A percentile compares a stretch with the other conserved stretches of the same genome.
Evolutionary conservation across 2,797 vertebrate genomes (phyloP).

Genomic region (Falco naumanni): DNA sequence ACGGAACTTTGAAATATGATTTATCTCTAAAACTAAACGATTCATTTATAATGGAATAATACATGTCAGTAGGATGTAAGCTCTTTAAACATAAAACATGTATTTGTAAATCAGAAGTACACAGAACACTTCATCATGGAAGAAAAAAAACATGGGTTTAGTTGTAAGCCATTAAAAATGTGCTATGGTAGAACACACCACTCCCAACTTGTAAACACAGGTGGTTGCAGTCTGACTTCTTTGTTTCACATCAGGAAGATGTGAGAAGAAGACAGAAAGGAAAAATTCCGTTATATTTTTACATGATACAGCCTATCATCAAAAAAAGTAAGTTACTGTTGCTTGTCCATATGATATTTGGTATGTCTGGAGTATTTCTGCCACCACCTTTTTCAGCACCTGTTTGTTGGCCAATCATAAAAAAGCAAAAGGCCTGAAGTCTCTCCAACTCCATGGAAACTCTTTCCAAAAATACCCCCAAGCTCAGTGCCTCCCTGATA

Average conservation of each 20-base stretch:
- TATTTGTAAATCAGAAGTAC: background rate
- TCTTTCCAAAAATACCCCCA: conserved; percentile 71
- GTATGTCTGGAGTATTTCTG: conserved; percentile 70
- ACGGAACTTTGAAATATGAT: background rate
- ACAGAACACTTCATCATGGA: background rate
- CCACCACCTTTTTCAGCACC: conserved; percentile 74
- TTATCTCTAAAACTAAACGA: background rate
- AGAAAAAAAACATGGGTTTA: background rate
- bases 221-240: background rate
- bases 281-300: background rate
- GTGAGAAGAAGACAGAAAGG: background rate
- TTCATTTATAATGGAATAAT: background rate
- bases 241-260: background rate
- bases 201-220: background rate
- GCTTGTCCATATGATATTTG: background rate
- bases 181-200: background rate
- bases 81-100: background rate
- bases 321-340: background rate
- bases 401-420: conserved; percentile 68
- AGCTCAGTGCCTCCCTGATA: conserved; percentile 53
- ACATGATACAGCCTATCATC: background rate
- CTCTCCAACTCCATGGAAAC: conserved; percentile 61
- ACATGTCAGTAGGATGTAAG: background rate
- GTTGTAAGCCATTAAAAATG: background rate
- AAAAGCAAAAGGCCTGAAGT: conserved; percentile 55